Percentiles rank a stretch among this genome's conserved stretches.
phyloP scores from a whole-genome alignment of 2,888 invertebrate species.

The Adineta ricciae region DNA sequence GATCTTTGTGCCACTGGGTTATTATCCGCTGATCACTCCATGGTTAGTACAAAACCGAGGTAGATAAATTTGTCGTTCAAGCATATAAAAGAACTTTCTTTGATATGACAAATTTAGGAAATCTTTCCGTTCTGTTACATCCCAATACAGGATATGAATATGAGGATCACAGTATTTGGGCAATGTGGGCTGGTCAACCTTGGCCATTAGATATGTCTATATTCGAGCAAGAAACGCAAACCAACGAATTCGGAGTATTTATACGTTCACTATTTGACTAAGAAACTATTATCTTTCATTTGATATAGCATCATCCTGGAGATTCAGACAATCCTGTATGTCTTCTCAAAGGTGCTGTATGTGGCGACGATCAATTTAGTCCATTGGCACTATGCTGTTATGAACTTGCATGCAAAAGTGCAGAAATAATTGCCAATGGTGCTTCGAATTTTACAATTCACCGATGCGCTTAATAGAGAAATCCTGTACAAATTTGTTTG shows the following conservation, averaged over 20 bases:
- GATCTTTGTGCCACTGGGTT: neutral
- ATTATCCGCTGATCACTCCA: neutral
- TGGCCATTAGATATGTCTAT: conserved; percentile 5
- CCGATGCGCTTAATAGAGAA: neutral
- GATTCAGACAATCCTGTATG: neutral
- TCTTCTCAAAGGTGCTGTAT: neutral
- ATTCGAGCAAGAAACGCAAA: neutral
- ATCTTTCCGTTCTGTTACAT: neutral
- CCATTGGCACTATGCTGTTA: neutral
- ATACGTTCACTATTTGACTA: neutral
- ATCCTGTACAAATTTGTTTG: too few species aligned
- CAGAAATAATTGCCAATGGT: neutral
- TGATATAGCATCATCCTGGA: neutral
- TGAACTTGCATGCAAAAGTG: neutral
- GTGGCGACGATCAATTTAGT: neutral
- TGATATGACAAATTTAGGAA: neutral
- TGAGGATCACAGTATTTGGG: conserved; percentile 16
- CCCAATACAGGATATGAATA: neutral
- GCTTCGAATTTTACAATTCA: neutral
- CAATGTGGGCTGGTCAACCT: neutral
- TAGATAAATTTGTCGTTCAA: too few species aligned
- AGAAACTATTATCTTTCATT: neutral
- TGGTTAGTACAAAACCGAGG: conserved; percentile 8
- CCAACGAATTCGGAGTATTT: conserved; percentile 5
- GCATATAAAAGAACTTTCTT: too few species aligned